Evolutionary conservation across 2,797 vertebrate species (phyloP), one percentile per base, ranked within the genome.

Genomic region (Holocentrus rufus): DNA sequence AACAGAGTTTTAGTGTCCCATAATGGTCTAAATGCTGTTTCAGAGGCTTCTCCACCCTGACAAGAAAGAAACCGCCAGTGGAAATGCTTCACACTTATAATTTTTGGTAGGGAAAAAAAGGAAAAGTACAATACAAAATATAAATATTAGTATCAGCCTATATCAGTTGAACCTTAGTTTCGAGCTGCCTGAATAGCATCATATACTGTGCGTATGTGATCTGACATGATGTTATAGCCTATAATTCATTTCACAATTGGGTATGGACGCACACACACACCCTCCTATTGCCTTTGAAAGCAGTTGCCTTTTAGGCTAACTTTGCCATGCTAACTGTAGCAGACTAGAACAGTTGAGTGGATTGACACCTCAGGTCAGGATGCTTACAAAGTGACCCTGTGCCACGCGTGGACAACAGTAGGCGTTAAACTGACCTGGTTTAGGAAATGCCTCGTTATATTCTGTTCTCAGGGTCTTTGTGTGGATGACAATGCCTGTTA

Each of bases 391-490:
- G 55, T 17, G 50, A 61, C 5, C 8, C 4, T 11, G 1, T 54
- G 63, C 50, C 50, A 46, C 42, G 7, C 17, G 17, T 57, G 22
- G 42, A 75, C 30, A 75, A 39, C 50, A 53, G 39, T 13, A 65
- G 61, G 60, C 69, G 68, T 69, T 65, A 60, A 68, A 65, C 9
- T 17, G 25, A n/a, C 36, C 10, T n/a, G 7, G 7, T 15, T 9
- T 3, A 55, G 64, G 53, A 67, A 70, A 73, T 42, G 27, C 23
- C 44, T 27, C 52, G 25, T 59, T 59, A 27, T 69, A 7, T 50
- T 20, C 14, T 22, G 23, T 46, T 34, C 25, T 4, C 9, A 7
- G 44, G 34, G 10, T 70, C 44, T 77, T 79, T 78, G 72, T 76
- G 53, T 54, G 49, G 14, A 55, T 34, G 11, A 79, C 20, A 79